Base-by-base conservation (phyloP, 2,888 invertebrate species). In the Subacronicta megacephala region DNA sequence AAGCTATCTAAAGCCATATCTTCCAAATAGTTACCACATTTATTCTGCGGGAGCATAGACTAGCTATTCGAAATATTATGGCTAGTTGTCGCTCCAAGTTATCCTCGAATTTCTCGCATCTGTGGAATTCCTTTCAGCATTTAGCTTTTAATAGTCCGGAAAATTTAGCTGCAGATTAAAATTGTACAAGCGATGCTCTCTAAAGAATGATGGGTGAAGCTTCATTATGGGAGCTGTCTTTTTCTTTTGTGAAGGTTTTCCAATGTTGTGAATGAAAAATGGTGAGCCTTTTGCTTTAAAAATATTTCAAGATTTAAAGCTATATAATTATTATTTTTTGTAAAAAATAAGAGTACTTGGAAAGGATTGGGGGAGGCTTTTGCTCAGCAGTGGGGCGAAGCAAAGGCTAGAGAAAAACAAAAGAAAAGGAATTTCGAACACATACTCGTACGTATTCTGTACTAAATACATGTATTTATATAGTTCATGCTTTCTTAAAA, bases 91-190 rank as follows among this genome's bases (percentile, higher is more conserved):
- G 36, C 37, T 12, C 18, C 36, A 17, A 62, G 29, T 63, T 64
- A 63, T 63, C 29, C 63, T 37, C 31, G 29, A 45, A 65, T 47
- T 71, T 50, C 50, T 51, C 58, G 43, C 43, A 41, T 51, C 42
- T 44, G 35, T 36, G 16, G 37, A 51, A 55, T 70, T 50, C 50
- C 56, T 64, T 58, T 65, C 44, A 65, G 66, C 59, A 62, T 66
- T 71, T 38, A 58, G 37, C 43, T 58, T 57, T 57, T 65, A 71
- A 71, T 57, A 71, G 66, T 58, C 58, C 4, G 65, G 65, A 41
- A 71, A 71, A 57, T 66, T 70, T 44, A 45, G 71, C 35, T 40
- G 36, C 42, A 70, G 65, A 70, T 65, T 71, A 36, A 70, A 63
- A 64, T 50, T 55, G 64, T 64, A 35, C 42, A 31, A 43, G 56